Evolutionary conservation across 1,140 invertebrate genomes (phyloP), one percentile per base, ranked within the genome.

Genomic region (Eumaeus atala): DNA sequence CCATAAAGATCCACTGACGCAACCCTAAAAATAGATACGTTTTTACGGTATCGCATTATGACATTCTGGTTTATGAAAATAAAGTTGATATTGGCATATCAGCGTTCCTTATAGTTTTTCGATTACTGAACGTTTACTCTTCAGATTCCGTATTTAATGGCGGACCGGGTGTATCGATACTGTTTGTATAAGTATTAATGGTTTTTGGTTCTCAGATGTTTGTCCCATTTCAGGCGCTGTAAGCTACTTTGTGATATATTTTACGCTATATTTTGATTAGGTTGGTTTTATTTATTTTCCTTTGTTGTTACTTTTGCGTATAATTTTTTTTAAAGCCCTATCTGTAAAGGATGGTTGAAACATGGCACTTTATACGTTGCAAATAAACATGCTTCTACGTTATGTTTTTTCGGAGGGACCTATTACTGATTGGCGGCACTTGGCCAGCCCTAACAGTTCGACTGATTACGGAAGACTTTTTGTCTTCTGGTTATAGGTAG

Each of bases 81-180:
- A 67, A 37, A 49, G 58, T 51, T 38, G 51, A 51, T 14, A 52
- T 58, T 58, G 42, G 34, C 18, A n/a, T 54, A 37, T 18, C 16
- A 12, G 33, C n/a, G n/a, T 9, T 17, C 28, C 21, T 18, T 59
- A 64, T 64, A 67, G 62, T 67, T 67, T 67, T 65, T 65, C 62
- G 63, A 66, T 69, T 66, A 69, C 54, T 61, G 51, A 49, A 56
- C 61, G 61, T 66, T 63, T 66, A 61, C 57, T 57, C 62, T 64
- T 59, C 56, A 66, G 64, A 66, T 69, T 66, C 61, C 58, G 57
- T 58, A 61, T 68, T 68, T 65, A 65, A 68, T 68, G 62, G 66
- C 54, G 58, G 55, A 51, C 55, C 40, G 55, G 54, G 59, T 58
- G 61, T 58, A 64, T 67, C 60, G 62, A 52, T 48, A 56, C 37